Conservation (phyloP, 2,797 vertebrate genomes). For the Choloepus didactylus region DNA sequence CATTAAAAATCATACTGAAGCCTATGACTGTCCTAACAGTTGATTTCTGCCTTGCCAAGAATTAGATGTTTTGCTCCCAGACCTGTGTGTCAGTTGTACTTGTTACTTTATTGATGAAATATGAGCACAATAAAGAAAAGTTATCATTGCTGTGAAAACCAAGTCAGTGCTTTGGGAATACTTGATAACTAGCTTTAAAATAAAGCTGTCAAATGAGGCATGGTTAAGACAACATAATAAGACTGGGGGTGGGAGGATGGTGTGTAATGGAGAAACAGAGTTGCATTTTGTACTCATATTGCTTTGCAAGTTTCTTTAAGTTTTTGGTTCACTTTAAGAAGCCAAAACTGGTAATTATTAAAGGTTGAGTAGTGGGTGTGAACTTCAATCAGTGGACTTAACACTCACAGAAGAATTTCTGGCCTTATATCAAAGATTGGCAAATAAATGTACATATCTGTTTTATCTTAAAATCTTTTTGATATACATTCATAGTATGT, state of each 20-base stretch:
- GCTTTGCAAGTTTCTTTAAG: conserved; percentile 17
- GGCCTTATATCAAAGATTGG: neutral
- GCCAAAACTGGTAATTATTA: neutral
- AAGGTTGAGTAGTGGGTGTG: neutral
- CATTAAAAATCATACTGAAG: neutral
- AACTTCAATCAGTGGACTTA: neutral
- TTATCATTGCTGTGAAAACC: conserved; percentile 12
- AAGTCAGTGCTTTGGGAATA: neutral
- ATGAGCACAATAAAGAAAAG: neutral
- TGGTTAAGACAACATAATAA: neutral
- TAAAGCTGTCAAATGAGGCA: neutral
- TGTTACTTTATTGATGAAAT: neutral
- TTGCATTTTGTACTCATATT: neutral
- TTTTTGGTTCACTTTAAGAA: neutral
- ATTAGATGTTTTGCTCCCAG: neutral
- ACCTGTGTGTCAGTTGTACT: neutral
- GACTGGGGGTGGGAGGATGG: neutral
- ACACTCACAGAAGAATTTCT: neutral
- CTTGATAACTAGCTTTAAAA: neutral
- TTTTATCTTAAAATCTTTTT: neutral
- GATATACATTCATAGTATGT: neutral
- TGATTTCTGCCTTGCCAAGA: neutral
- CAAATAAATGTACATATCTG: neutral
- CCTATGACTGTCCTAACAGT: neutral
- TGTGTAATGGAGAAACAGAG: neutral